These are phyloP conservation scores for Nycticebus coucang DNA, from an alignment of 2,113 vertebrate genomes.

Conservation along the genomic window DNA sequence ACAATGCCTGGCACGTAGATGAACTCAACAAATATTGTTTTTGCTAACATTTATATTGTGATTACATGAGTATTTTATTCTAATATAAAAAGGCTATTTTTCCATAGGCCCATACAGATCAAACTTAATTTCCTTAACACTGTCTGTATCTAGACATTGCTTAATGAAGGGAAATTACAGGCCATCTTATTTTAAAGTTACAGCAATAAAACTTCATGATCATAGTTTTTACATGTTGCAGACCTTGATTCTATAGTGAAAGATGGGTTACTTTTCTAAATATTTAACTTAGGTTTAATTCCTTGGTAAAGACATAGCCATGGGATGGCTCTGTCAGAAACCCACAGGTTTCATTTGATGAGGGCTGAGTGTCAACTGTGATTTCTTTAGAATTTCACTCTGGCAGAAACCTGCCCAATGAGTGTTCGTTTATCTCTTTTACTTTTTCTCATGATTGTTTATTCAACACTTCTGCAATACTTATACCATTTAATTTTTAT, in stretches of 20 bases:
- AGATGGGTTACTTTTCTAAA: slow-evolving; percentile 22
- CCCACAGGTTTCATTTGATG: neutral
- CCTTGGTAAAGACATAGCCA: slow-evolving; percentile 26
- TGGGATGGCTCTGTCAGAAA: slow-evolving; percentile 22
- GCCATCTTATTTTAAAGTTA: neutral
- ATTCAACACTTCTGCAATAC: neutral
- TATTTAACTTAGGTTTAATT: neutral
- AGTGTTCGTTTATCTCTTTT: neutral
- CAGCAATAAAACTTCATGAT: neutral
- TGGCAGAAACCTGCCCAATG: neutral
- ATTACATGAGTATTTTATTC: neutral
- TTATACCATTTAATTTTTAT: slow-evolving; percentile 40
- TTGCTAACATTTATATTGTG: slow-evolving; percentile 30
- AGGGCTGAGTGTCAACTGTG: neutral
- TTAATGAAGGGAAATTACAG: slow-evolving; percentile 11
- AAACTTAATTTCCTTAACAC: neutral
- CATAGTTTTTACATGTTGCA: neutral
- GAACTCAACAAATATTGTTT: neutral
- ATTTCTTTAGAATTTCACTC: neutral
- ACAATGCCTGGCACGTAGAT: neutral
- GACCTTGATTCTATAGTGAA: slow-evolving; percentile 3
- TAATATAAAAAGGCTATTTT: neutral
- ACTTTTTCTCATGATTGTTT: neutral
- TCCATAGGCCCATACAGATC: neutral
- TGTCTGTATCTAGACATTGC: neutral